phyloP scores from a whole-genome alignment of 2,113 vertebrate species.

The Laticauda laticaudata region DNA sequence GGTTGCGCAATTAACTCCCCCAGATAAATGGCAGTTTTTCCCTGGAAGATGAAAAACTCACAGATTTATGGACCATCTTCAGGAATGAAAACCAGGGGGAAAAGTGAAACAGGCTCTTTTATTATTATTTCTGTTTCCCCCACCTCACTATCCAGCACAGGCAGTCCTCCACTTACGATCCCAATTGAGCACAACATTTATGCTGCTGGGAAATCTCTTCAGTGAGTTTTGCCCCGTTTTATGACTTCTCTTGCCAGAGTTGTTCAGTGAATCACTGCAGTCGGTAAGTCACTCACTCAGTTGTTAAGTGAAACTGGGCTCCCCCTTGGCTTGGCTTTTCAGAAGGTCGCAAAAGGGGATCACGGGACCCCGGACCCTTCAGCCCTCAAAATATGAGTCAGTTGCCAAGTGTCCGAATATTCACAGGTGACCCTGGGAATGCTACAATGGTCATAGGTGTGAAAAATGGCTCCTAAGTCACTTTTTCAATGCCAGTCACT shows the following conservation, averaged over 20 bases:
- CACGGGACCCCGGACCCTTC: background rate
- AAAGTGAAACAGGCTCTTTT: background rate
- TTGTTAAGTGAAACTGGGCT: background rate
- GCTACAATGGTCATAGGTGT: background rate
- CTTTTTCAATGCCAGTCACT: background rate
- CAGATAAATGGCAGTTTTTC: background rate
- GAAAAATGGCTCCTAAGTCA: background rate
- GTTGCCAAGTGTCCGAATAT: background rate
- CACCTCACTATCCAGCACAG: background rate
- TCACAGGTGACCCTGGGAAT: no score
- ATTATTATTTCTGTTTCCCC: background rate
- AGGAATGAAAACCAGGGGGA: background rate
- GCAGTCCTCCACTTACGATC: background rate
- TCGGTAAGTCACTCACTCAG: accelerated
- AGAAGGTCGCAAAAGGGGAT: background rate
- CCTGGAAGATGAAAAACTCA: background rate
- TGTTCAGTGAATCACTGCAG: background rate
- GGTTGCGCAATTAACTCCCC: conserved; percentile 2
- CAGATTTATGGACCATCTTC: background rate
- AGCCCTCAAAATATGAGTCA: background rate
- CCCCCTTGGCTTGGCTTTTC: background rate
- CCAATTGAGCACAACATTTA: background rate
- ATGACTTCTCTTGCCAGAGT: background rate
- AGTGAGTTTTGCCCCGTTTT: background rate
- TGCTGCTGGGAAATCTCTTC: background rate